These are phyloP conservation scores for Ectemnius continuus DNA, from an alignment of 2,888 invertebrate genomes.

Conservation along the genomic window DNA sequence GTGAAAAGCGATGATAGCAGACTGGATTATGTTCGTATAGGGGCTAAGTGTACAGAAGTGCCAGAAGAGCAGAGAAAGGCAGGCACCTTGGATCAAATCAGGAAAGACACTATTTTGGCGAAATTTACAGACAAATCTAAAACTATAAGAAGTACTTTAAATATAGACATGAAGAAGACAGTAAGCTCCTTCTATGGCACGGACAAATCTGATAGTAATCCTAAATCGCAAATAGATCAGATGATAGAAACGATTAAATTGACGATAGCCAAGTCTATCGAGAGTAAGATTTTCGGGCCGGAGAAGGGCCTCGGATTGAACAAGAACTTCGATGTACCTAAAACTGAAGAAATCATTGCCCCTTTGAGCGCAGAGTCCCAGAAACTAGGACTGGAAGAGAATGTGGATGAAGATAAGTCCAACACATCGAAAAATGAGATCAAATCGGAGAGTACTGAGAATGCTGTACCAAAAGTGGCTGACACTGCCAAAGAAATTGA, in stretches of 20 bases:
- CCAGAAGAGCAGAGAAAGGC: conserved; percentile 57
- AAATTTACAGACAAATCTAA: conserved; percentile 67
- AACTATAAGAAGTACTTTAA: conserved; percentile 72
- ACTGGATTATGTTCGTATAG: conserved; percentile 47
- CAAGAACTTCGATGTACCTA: conserved; percentile 73
- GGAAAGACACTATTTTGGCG: conserved; percentile 66
- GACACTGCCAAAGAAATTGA: conserved; percentile 78
- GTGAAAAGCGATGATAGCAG: conserved; percentile 58
- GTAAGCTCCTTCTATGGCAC: conserved; percentile 67
- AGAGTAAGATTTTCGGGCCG: conserved; percentile 70
- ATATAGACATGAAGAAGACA: conserved; percentile 72
- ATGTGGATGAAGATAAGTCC: conserved; percentile 64
- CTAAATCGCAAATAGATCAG: conserved; percentile 73
- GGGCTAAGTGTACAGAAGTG: conserved; percentile 32
- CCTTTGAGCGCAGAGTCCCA: conserved; percentile 72
- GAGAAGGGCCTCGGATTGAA: conserved; percentile 67
- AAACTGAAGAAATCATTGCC: conserved; percentile 72
- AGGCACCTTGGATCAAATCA: conserved; percentile 59
- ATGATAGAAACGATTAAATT: conserved; percentile 76
- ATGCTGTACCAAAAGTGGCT: conserved; percentile 75
- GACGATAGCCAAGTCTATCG: conserved; percentile 73
- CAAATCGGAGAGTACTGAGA: conserved; percentile 65
- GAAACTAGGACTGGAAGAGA: conserved; percentile 66
- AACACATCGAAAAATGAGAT: conserved; percentile 62
- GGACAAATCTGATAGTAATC: conserved; percentile 66